Evolutionary conservation across 2,797 vertebrate species (phyloP).

Genomic region (Alosa sapidissima): DNA sequence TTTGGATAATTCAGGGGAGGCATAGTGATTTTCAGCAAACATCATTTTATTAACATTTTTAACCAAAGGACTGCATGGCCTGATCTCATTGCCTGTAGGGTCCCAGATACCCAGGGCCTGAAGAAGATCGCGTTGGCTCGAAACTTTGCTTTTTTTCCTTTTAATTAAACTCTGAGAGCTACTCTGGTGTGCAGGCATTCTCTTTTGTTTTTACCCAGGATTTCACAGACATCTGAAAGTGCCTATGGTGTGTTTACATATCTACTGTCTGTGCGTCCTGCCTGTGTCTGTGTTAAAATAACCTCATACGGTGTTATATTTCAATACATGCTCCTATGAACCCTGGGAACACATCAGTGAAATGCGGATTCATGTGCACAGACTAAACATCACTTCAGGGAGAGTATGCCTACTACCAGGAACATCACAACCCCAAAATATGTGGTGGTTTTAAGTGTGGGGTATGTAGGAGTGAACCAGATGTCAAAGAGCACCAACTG

Average conservation of each 20-base stretch:
- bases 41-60: background rate
- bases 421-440: constrained; percentile 45
- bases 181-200: no score
- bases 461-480: constrained; percentile 45
- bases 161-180: no score
- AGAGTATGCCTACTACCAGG: constrained; percentile 46
- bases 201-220: no score
- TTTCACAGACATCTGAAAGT: no score
- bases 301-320: background rate
- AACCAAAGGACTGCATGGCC: background rate
- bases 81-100: background rate
- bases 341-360: background rate
- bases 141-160: no score
- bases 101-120: background rate
- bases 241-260: background rate
- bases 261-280: constrained; percentile 23
- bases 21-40: background rate
- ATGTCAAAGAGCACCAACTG: constrained; percentile 31
- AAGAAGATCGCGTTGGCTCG: no score
- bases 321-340: background rate
- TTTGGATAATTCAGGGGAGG: background rate
- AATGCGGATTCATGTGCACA: background rate
- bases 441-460: constrained; percentile 23
- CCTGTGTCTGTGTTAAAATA: background rate
- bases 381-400: constrained; percentile 47